phyloP scores from a whole-genome alignment of 2,888 invertebrate species.

The Ophonus ardosiacus region DNA sequence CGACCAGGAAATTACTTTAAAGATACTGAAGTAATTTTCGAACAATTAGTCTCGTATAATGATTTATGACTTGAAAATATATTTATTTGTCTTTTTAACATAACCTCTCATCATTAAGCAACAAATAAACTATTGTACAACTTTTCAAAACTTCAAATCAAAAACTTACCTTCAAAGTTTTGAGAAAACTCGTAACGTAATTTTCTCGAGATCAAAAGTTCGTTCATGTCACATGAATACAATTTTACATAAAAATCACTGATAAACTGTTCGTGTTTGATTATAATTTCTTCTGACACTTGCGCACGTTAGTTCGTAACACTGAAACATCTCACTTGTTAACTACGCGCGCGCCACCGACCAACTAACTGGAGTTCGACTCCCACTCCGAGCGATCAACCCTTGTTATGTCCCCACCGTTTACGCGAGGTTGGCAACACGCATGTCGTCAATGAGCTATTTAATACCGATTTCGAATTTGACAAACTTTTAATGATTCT shows the following conservation, averaged over 20 bases:
- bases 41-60: conserved; percentile 36
- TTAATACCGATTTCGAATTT: background rate
- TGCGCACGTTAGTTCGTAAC: conserved; percentile 1
- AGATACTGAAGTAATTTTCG: conserved; percentile 16
- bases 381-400: conserved; percentile 41
- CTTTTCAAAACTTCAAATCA: background rate
- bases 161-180: conserved; percentile 7
- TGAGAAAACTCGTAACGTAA: background rate
- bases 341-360: conserved; percentile 37
- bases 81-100: conserved; percentile 1
- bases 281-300: conserved; percentile 3
- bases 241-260: conserved; percentile 33
- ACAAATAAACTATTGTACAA: background rate
- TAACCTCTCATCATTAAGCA: background rate
- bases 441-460: conserved; percentile 20
- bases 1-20: conserved; percentile 17
- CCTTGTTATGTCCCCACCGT: conserved; percentile 22
- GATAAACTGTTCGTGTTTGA: background rate
- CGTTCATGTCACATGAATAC: conserved; percentile 18
- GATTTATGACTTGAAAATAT: conserved; percentile 37
- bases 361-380: background rate
- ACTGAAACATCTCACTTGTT: conserved; percentile 1
- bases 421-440: conserved; percentile 10
- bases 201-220: conserved; percentile 1
- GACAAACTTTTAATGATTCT: background rate